phyloP scores from a whole-genome alignment of 1,140 invertebrate species.

The Macrobrachium rosenbergii region DNA sequence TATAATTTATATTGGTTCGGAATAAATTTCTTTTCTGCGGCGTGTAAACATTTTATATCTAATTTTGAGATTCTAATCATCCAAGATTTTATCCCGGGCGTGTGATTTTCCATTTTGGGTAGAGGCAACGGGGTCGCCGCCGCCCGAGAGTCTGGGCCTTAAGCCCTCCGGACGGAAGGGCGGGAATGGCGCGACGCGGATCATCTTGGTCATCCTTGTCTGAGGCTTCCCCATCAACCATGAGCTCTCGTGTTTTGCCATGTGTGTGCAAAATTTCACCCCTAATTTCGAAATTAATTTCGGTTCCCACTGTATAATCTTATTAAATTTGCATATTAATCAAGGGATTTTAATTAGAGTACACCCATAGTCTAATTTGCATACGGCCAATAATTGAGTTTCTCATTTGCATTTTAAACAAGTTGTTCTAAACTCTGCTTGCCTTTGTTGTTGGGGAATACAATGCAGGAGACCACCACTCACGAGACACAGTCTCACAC shows the following conservation, averaged over 20 bases:
- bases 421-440: conserved; percentile 66
- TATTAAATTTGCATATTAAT: conserved; percentile 68
- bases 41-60: too few species aligned
- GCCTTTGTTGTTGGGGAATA: conserved; percentile 64
- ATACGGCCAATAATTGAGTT: conserved; percentile 67
- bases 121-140: not conserved
- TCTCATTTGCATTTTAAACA: conserved; percentile 67
- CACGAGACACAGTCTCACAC: conserved; percentile 55
- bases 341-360: conserved; percentile 67
- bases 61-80: too few species aligned
- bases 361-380: conserved; percentile 66
- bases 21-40: too few species aligned
- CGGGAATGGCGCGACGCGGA: conserved; percentile 33
- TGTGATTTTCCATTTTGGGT: not conserved
- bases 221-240: conserved; percentile 27
- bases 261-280: conserved; percentile 64
- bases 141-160: conserved; percentile 17
- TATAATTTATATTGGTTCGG: too few species aligned
- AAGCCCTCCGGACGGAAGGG: not conserved
- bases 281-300: conserved; percentile 67
- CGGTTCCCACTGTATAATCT: conserved; percentile 66
- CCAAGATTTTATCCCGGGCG: too few species aligned
- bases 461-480: conserved; percentile 55
- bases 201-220: conserved; percentile 30
- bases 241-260: conserved; percentile 58